These are phyloP conservation scores for Anguilla pacifica DNA, from an alignment of 2,797 vertebrate species.

Conservation along the genomic window DNA sequence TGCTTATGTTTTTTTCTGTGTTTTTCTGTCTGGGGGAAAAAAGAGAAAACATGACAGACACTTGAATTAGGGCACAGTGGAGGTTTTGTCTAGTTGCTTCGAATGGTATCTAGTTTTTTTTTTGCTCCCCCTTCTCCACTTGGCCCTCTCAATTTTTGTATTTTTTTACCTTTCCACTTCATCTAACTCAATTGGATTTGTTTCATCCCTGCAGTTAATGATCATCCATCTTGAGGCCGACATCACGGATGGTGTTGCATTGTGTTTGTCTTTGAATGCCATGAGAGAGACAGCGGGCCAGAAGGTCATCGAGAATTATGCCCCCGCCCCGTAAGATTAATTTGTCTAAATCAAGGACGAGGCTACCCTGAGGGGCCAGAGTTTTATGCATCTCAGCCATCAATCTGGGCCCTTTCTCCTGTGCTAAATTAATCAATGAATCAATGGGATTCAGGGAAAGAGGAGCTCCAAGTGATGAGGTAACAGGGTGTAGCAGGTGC, in stretches of 20 bases:
- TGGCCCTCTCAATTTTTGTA: background rate
- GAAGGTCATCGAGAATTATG: constrained; percentile 6
- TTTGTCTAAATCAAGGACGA: constrained; percentile 29
- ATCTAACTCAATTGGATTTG: constrained; percentile 1
- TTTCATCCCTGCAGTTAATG: background rate
- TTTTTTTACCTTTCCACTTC: constrained; percentile 13
- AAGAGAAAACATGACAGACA: background rate
- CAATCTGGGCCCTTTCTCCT: constrained; percentile 15
- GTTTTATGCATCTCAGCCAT: constrained; percentile 17
- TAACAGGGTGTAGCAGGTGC: background rate
- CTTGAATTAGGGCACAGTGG: background rate
- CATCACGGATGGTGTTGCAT: background rate
- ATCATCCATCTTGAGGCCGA: background rate
- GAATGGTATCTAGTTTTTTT: background rate
- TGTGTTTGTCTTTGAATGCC: background rate
- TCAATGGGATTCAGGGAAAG: background rate
- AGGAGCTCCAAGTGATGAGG: background rate
- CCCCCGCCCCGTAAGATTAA: background rate
- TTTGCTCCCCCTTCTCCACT: background rate
- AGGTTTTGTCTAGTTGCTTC: background rate
- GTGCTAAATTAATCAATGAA: constrained; percentile 26
- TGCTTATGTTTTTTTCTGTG: background rate
- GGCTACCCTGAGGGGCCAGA: background rate
- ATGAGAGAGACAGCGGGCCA: background rate
- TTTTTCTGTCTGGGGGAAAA: background rate